These are phyloP conservation scores for Medauroidea extradentata DNA, from an alignment of 1,140 invertebrate species.

Conservation along the genomic window DNA sequence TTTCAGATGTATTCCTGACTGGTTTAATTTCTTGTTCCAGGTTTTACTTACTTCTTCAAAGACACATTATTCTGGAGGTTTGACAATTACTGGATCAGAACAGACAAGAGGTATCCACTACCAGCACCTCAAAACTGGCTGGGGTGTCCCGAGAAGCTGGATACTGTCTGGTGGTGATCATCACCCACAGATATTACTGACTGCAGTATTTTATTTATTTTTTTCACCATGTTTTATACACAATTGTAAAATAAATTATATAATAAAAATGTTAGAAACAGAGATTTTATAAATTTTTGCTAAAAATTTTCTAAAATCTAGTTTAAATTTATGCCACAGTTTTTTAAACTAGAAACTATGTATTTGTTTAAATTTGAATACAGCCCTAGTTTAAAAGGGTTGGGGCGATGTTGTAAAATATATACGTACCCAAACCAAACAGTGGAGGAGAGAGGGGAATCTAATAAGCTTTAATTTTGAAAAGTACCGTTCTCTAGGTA, in stretches of 20 bases:
- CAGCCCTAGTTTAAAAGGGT: too few relatives aligned
- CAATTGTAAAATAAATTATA: not conserved
- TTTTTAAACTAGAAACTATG: too few relatives aligned
- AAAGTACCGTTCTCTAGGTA: too few relatives aligned
- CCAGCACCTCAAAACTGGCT: constrained; percentile 55
- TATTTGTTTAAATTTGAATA: too few relatives aligned
- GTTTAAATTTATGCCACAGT: too few relatives aligned
- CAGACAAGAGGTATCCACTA: constrained; percentile 48
- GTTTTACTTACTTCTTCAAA: constrained; percentile 61
- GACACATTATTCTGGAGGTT: constrained; percentile 58
- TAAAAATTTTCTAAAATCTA: not conserved
- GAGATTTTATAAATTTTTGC: too few relatives aligned
- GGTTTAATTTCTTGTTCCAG: constrained; percentile 36
- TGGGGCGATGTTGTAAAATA: too few relatives aligned
- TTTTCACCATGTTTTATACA: not conserved
- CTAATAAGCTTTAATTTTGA: too few relatives aligned
- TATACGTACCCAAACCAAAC: too few relatives aligned
- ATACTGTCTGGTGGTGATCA: constrained; percentile 20
- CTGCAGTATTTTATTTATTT: not conserved
- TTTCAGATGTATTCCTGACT: too few relatives aligned
- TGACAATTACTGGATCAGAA: constrained; percentile 49
- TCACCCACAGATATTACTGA: not conserved
- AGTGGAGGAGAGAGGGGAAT: too few relatives aligned
- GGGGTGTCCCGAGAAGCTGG: constrained; percentile 44
- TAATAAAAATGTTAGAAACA: too few relatives aligned